Percentiles rank a stretch among this genome's conserved stretches.
Conservation (phyloP, 2,888 invertebrate species). For the Syrista parreyssii region DNA sequence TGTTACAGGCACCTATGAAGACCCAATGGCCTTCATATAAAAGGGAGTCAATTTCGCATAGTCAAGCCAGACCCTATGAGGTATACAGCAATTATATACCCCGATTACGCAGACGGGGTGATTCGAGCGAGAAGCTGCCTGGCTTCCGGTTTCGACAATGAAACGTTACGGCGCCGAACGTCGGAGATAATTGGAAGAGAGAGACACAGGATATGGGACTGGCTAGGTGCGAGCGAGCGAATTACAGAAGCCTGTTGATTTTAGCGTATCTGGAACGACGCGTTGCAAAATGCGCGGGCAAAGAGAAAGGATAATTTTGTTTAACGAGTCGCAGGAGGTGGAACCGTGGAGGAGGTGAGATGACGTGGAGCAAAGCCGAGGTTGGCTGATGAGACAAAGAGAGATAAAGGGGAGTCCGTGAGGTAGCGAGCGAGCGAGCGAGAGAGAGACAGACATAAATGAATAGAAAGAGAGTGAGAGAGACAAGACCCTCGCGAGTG, state of each 20-base stretch:
- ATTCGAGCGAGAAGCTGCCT: not conserved
- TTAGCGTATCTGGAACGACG: slow-evolving; percentile 6
- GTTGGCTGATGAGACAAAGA: not conserved
- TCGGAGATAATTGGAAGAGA: not conserved
- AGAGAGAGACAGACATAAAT: slow-evolving; percentile 2
- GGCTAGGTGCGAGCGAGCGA: not conserved
- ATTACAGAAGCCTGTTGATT: slow-evolving; percentile 5
- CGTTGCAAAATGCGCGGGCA: slow-evolving; percentile 7
- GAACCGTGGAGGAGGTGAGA: not conserved
- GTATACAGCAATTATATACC: not conserved
- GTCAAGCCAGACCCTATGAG: not conserved
- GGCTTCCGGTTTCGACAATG: slow-evolving; percentile 5
- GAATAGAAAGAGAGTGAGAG: slow-evolving; percentile 19
- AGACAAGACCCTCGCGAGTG: not conserved
- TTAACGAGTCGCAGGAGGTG: not conserved
- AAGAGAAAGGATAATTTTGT: slow-evolving; percentile 9
- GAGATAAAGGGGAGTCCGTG: not conserved
- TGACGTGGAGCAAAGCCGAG: slow-evolving; percentile 1
- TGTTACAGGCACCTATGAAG: not conserved
- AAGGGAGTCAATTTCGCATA: not conserved
- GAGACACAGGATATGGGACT: not conserved
- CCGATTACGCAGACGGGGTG: not conserved
- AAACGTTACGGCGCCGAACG: not conserved
- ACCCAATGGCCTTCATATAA: not conserved
- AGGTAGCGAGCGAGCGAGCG: not conserved